Base-by-base conservation (phyloP, 2,797 vertebrate species). In the Rhinoraja longicauda region DNA sequence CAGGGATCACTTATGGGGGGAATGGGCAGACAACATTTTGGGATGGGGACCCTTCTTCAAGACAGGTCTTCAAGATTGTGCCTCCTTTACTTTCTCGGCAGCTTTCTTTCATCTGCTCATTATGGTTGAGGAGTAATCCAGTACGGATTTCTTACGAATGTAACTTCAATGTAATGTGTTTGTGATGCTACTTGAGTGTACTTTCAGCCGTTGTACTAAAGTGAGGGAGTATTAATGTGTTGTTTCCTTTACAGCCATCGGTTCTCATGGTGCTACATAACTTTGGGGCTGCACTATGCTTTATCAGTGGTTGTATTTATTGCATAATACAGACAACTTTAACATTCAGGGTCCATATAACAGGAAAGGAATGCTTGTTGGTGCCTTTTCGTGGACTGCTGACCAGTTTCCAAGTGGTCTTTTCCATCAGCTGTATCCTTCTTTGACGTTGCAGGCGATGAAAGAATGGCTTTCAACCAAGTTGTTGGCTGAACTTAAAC, bases 351-450 rank as follows among this genome's bases (percentile, higher is more conserved):
- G 36, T 57, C 24, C 15, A 21, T 9, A 26, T 92, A 53, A 92
- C 90, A 1, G 90, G 90, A 2, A 92, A 92, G 13, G 90, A 92
- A 24, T 92, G 36, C 36, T 29, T 92, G 0, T 8, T 75, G 90
- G 90, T 39, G 13, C 90, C 90, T 26, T 0, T 92, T 26, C 90
- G 90, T 29, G 15, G 36, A 7, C 39, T 57, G 12, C 45, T 92
- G 36, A 19, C 39, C 39, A 92, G 15, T 29, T 13, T 92, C 1
- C 67, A 92, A 75, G 90, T 92, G 90, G 24, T 92, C 12, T 15
- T 75, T 75, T 92, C 90, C 9, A 92, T 92, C 26, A 29, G 67
- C 39, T 92, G 90, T 92, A 92, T 92, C 90, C 90, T 92, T 92
- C 12, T 13, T 17, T 53, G 24, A 70, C 26, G 36, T 24, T 19